Percentiles rank a stretch among this genome's conserved stretches.
Conservation (phyloP, 2,113 vertebrate genomes). For the Saiga tatarica region DNA sequence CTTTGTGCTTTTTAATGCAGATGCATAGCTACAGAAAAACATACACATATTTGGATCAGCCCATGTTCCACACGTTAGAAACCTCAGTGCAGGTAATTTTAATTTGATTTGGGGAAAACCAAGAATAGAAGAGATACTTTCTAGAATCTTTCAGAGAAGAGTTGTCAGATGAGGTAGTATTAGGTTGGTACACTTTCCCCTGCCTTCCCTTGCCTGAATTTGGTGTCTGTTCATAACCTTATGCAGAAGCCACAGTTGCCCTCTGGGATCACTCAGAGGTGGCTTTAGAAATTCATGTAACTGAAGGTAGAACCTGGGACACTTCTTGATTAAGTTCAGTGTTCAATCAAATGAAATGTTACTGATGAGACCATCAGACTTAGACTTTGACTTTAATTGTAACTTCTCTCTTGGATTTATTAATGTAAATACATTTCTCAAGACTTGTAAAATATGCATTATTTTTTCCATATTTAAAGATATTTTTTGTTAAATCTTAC, state of each 20-base stretch:
- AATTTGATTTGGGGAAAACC: background rate
- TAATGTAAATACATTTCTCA: constrained; percentile 7
- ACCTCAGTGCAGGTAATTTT: background rate
- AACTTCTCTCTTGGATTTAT: constrained; percentile 28
- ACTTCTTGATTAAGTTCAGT: background rate
- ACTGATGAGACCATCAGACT: background rate
- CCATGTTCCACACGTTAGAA: background rate
- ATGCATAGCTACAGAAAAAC: background rate
- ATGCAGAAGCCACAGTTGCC: background rate
- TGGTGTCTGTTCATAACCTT: background rate
- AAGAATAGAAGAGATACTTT: constrained; percentile 9
- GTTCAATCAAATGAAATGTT: constrained; percentile 28
- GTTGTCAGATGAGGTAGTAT: background rate
- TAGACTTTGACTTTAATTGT: constrained; percentile 4
- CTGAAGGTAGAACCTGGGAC: background rate
- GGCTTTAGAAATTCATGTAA: background rate
- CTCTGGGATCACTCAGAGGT: background rate
- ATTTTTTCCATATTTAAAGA: background rate
- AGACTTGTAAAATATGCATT: background rate
- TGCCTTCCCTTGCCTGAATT: background rate
- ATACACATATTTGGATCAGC: background rate
- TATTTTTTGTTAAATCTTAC: background rate
- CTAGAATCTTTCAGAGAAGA: background rate
- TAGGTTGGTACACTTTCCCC: background rate
- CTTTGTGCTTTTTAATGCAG: background rate